phyloP scores from a whole-genome alignment of 2,888 invertebrate genomes.

The Electrophaes corylata region DNA sequence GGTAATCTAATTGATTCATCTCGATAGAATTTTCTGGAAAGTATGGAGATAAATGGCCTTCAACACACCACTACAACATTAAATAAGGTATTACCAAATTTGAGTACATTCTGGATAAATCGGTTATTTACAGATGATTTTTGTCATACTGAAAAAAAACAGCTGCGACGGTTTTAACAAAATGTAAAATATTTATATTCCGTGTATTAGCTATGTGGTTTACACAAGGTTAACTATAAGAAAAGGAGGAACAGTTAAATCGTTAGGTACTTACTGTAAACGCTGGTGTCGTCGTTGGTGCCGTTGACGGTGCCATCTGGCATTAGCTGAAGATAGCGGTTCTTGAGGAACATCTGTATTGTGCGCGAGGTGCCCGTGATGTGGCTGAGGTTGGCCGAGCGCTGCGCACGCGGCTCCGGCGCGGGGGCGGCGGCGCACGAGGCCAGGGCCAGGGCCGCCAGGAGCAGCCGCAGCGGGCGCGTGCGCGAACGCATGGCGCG shows the following conservation, averaged over 20 bases:
- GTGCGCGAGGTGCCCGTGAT: constrained; percentile 91
- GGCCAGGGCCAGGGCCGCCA: constrained; percentile 81
- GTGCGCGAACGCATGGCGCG: constrained; percentile 81
- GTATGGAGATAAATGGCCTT: not conserved
- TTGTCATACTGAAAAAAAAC: too few relatives aligned
- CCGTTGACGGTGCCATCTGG: constrained; percentile 94
- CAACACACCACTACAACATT: not conserved
- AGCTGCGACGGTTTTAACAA: too few relatives aligned
- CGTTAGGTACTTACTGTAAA: constrained; percentile 89
- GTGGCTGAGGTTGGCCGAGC: constrained; percentile 92
- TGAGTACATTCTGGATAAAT: too few relatives aligned
- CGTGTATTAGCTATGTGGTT: too few relatives aligned
- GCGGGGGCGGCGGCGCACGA: constrained; percentile 80
- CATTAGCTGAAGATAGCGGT: constrained; percentile 91
- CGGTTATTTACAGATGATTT: too few relatives aligned
- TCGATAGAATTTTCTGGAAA: not conserved
- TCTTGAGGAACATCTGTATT: constrained; percentile 93
- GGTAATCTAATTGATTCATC: constrained; percentile 10
- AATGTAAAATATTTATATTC: too few relatives aligned
- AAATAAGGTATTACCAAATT: not conserved
- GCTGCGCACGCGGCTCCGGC: constrained; percentile 87
- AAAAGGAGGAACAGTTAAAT: too few relatives aligned
- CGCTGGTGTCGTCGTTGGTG: constrained; percentile 90
- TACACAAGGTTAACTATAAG: too few relatives aligned
- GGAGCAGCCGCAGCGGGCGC: constrained; percentile 81